Evolutionary conservation across 2,113 vertebrate species (phyloP).

Genomic region (Chamaea fasciata): DNA sequence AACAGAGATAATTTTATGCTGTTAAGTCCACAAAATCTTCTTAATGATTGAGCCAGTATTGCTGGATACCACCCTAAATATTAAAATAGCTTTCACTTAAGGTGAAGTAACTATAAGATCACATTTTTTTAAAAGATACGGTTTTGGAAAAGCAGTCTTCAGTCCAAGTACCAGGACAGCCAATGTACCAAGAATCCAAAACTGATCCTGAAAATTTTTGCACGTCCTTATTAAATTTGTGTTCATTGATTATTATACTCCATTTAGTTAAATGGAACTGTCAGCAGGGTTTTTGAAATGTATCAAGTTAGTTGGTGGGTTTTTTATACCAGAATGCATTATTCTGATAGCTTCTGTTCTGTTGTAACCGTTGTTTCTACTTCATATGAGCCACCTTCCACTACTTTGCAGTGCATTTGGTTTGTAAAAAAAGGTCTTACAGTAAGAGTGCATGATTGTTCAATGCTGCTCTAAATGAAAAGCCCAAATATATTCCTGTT

Average conservation of each 20-base stretch:
- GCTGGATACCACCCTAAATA: background rate
- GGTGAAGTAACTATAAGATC: background rate
- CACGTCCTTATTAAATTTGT: background rate
- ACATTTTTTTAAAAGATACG: background rate
- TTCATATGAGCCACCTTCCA: background rate
- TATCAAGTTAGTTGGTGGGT: background rate
- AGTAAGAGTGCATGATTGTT: fast-evolving
- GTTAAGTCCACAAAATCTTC: background rate
- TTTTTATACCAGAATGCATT: background rate
- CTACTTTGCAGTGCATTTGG: background rate
- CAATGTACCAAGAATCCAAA: background rate
- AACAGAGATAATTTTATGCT: background rate
- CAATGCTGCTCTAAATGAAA: background rate
- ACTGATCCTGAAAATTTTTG: background rate
- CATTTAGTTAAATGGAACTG: background rate
- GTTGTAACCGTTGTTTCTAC: background rate
- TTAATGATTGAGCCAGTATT: background rate
- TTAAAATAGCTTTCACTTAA: background rate
- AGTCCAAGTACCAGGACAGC: background rate
- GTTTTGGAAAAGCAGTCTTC: background rate
- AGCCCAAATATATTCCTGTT: background rate
- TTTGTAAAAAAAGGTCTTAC: background rate
- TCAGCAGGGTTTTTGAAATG: background rate
- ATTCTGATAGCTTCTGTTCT: background rate
- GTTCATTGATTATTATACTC: background rate